A percentile compares a stretch with the other conserved stretches of the same genome.
phyloP scores from a whole-genome alignment of 2,797 vertebrate species.

The Mormyrops boulengeri region DNA sequence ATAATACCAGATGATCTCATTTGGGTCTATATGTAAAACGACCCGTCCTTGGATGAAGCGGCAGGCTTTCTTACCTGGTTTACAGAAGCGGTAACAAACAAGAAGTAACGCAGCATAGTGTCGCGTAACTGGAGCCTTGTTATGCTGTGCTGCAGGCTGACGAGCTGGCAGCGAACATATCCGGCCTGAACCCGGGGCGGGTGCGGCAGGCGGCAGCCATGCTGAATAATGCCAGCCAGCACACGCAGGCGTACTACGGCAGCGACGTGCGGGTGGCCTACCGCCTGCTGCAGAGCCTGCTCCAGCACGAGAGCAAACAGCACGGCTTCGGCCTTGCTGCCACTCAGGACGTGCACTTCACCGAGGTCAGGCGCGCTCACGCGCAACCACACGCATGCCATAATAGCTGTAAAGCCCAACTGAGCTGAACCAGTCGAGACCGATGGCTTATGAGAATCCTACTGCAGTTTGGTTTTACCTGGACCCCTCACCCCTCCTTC shows the following conservation, averaged over 20 bases:
- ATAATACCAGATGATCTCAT: background rate
- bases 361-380: conserved; percentile 68
- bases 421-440: background rate
- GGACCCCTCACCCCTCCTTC: background rate
- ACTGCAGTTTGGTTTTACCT: background rate
- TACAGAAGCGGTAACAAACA: background rate
- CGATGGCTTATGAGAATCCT: background rate
- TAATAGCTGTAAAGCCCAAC: background rate
- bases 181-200: conserved; percentile 62
- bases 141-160: conserved; percentile 61
- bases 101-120: background rate
- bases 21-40: background rate
- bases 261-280: conserved; percentile 85
- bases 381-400: background rate
- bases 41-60: background rate
- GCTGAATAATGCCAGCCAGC: conserved; percentile 73
- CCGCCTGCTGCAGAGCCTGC: conserved; percentile 69
- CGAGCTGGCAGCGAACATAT: conserved; percentile 65
- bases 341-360: conserved; percentile 91
- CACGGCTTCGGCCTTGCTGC: conserved; percentile 85
- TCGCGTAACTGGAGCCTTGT: background rate
- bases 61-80: background rate
- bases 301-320: conserved; percentile 80
- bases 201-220: conserved; percentile 68
- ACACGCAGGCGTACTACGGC: conserved; percentile 69